These are phyloP conservation scores for Lepisosteus osseus DNA, from an alignment of 2,113 vertebrate species.

Conservation along the genomic window DNA sequence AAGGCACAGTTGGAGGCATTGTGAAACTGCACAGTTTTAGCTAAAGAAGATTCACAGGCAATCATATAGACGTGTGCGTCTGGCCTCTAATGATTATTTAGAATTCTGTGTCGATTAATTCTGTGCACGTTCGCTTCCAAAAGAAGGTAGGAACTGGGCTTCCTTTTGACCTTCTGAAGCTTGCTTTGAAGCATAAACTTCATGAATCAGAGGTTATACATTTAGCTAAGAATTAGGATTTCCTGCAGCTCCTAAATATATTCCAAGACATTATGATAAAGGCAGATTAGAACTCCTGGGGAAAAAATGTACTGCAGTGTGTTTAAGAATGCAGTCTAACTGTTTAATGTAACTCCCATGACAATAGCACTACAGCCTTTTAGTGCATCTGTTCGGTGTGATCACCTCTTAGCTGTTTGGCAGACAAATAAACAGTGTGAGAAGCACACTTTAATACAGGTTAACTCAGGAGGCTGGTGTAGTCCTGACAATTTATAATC, in stretches of 20 bases:
- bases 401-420: not conserved
- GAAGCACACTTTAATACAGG: not conserved
- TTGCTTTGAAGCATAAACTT: slow-evolving; percentile 11
- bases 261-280: too few species aligned
- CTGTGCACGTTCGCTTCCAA: not conserved
- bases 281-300: too few species aligned
- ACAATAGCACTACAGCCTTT: not conserved
- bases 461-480: not conserved
- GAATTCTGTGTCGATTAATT: slow-evolving; percentile 6
- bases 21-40: not conserved
- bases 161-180: not conserved
- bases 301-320: too few species aligned
- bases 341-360: not conserved
- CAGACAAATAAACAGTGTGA: not conserved
- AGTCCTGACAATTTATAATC: not conserved
- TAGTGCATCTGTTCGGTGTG: not conserved
- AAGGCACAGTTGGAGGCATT: not conserved
- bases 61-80: too few species aligned
- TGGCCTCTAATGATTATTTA: not conserved
- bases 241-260: not conserved
- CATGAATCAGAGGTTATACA: not conserved
- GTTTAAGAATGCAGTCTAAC: not conserved
- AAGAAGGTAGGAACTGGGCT: slow-evolving; percentile 16
- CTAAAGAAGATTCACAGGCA: not conserved
- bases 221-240: not conserved